phyloP scores from a whole-genome alignment of 2,888 invertebrate species.

The Dicyrtoma fusca region DNA sequence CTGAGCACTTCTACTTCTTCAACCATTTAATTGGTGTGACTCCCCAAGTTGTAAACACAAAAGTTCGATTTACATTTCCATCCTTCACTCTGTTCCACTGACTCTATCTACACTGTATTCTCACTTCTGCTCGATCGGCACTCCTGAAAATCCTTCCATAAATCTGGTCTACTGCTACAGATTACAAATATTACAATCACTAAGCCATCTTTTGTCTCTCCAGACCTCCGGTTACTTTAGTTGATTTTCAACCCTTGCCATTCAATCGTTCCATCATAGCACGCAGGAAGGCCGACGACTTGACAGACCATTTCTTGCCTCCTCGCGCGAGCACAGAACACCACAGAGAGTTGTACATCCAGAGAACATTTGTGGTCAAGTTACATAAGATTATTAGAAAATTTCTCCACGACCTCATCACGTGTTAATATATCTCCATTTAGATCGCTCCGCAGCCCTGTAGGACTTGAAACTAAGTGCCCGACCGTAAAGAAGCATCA shows the following conservation, averaged over 20 bases:
- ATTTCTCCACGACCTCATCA: constrained; percentile 30
- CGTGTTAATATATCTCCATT: constrained; percentile 2
- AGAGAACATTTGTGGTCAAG: no score
- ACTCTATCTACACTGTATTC: not conserved
- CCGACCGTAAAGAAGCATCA: not conserved
- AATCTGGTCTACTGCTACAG: constrained; percentile 10
- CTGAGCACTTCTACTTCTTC: constrained; percentile 2
- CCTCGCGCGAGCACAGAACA: not conserved
- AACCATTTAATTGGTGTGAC: constrained; percentile 9
- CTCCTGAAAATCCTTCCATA: constrained; percentile 31
- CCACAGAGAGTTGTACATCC: not conserved
- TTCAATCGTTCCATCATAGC: constrained; percentile 10
- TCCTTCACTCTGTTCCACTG: constrained; percentile 1
- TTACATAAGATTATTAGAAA: constrained; percentile 25
- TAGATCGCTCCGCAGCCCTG: not conserved
- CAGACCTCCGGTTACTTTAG: constrained; percentile 28
- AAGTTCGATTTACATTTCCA: constrained; percentile 29
- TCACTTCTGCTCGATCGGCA: not conserved
- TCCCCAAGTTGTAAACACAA: constrained; percentile 18
- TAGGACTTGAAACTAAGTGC: constrained; percentile 21
- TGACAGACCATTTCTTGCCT: constrained; percentile 22
- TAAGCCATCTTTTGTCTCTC: constrained; percentile 31
- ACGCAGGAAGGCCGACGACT: constrained; percentile 15
- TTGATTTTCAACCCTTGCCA: constrained; percentile 14
- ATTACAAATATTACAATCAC: constrained; percentile 13